Conservation (phyloP, 2,888 invertebrate genomes). For the Cosmia pyralina region DNA sequence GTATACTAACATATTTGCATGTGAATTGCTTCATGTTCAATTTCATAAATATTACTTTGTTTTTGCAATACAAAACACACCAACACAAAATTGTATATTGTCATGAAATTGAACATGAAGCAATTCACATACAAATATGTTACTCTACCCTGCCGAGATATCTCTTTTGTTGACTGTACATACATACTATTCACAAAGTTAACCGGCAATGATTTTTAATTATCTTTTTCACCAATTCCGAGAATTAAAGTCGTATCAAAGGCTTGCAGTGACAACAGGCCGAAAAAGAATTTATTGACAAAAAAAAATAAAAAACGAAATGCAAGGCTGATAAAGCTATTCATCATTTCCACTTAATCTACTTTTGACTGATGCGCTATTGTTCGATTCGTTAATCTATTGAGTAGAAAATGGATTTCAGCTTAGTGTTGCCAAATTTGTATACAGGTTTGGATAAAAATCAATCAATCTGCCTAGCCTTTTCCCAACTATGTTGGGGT, state of each 20-base stretch:
- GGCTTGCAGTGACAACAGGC: background rate
- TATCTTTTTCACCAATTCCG: background rate
- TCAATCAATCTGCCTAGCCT: too few relatives aligned
- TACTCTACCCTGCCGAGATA: too few relatives aligned
- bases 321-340: conserved; percentile 25
- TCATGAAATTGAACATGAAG: too few relatives aligned
- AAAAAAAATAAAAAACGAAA: conserved; percentile 23
- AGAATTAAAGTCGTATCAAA: conserved; percentile 2
- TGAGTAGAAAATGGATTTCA: conserved; percentile 13
- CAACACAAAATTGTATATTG: too few relatives aligned
- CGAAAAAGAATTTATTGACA: conserved; percentile 18
- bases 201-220: background rate
- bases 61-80: too few relatives aligned
- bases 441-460: background rate
- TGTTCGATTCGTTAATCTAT: conserved; percentile 34
- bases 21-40: too few relatives aligned
- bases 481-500: too few relatives aligned
- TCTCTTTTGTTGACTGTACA: too few relatives aligned
- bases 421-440: background rate
- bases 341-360: conserved; percentile 47
- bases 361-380: conserved; percentile 40
- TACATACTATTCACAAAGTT: too few relatives aligned
- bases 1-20: too few relatives aligned
- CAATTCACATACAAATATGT: too few relatives aligned
- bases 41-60: too few relatives aligned